These are phyloP conservation scores for Zootermopsis nevadensis DNA, from an alignment of 2,888 invertebrate species.

Conservation along the genomic window DNA sequence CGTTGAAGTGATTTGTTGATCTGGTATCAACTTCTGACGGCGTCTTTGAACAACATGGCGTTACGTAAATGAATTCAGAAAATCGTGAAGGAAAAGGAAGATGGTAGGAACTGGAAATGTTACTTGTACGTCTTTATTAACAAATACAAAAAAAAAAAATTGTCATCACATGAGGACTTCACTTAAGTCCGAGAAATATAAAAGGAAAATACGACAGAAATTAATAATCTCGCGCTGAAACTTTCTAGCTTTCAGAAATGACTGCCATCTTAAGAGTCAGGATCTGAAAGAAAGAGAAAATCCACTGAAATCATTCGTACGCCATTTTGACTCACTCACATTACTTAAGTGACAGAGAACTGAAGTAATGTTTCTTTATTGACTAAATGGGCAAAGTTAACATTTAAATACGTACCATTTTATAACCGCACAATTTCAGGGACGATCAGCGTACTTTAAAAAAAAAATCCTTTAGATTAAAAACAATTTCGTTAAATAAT, in stretches of 20 bases:
- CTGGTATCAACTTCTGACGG: too few species aligned
- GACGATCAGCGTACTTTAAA: neutral
- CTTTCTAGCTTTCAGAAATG: neutral
- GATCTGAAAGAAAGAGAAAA: neutral
- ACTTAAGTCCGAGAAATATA: neutral
- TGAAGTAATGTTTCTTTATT: too few species aligned
- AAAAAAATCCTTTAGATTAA: neutral
- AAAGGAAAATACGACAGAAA: neutral
- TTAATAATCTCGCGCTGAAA: neutral
- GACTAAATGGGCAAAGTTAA: neutral
- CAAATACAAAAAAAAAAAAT: neutral
- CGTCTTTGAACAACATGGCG: too few species aligned
- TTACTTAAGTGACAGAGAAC: too few species aligned
- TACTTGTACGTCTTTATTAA: neutral
- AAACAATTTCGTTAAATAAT: neutral
- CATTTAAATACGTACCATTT: too few species aligned
- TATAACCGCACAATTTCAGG: neutral
- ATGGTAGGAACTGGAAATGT: neutral
- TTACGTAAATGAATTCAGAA: too few species aligned
- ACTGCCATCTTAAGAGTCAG: conserved; percentile 23
- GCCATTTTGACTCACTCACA: too few species aligned
- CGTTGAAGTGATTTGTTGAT: too few species aligned
- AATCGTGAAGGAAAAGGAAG: too few species aligned
- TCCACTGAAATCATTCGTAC: too few species aligned
- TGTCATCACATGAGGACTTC: neutral